These are phyloP conservation scores for Australoheros scitulus DNA, from an alignment of 2,113 vertebrate species.

Conservation along the genomic window DNA sequence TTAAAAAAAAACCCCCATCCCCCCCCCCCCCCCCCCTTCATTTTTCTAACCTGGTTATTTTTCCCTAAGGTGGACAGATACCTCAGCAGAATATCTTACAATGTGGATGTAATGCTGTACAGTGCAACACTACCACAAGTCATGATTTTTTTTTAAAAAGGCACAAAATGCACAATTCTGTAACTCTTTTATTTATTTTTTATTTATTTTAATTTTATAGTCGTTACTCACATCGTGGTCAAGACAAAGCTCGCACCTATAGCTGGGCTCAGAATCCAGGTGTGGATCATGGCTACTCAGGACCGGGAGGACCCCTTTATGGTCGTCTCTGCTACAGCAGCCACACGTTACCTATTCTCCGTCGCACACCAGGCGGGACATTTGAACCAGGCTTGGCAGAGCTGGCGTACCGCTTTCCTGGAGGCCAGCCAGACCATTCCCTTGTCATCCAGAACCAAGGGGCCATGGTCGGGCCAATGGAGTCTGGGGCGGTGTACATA, in stretches of 20 bases:
- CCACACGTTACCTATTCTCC: slow-evolving; percentile 81
- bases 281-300: slow-evolving; percentile 67
- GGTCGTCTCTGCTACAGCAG: slow-evolving; percentile 82
- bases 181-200: not conserved
- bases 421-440: slow-evolving; percentile 75
- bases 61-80: not conserved
- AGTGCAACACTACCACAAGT: not conserved
- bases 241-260: slow-evolving; percentile 74
- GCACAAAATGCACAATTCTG: not conserved
- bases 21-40: not conserved
- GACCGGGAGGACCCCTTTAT: slow-evolving; percentile 72
- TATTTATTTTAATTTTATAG: slow-evolving; percentile 53
- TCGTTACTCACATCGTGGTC: slow-evolving; percentile 75
- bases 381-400: slow-evolving; percentile 77
- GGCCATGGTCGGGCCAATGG: slow-evolving; percentile 72
- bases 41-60: not conserved
- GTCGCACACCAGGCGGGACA: slow-evolving; percentile 72
- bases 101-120: not conserved
- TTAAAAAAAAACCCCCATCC: too few species aligned
- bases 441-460: slow-evolving; percentile 81
- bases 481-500: slow-evolving; percentile 71
- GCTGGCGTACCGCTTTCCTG: slow-evolving; percentile 72
- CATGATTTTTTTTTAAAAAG: not conserved
- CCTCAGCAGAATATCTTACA: not conserved
- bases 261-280: slow-evolving; percentile 79